Evolutionary conservation across 2,797 vertebrate species (phyloP), one percentile per base, ranked within the genome.

Genomic region (Chanos chanos): DNA sequence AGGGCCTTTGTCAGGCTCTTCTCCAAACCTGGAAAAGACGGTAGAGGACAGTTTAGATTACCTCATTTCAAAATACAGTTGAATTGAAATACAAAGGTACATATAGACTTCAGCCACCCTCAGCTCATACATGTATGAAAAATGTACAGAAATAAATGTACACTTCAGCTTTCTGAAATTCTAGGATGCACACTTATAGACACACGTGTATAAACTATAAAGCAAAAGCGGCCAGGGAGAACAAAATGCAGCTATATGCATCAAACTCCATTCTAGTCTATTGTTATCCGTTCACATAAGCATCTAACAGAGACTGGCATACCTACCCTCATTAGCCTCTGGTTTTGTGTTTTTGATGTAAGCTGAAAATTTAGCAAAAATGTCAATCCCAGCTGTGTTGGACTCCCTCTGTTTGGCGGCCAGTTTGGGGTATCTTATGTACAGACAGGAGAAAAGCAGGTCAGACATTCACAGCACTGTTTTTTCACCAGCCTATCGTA

Each of bases 361-460:
- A 2, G 93, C 90, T 2, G 93, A 94, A 82, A 94, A 94, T 79
- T 90, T 94, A 71, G 92, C 87, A 68, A 94, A 94, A 2, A 94
- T 92, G 71, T 94, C 89, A 0, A 92, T 94, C 62, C 93, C 93
- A 0, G 93, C 93, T 5, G 91, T 83, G 81, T 94, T 94, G 45
- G 93, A 93, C 54, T 92, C 92, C 13, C 89, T 84, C 64, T 94
- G 89, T 72, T 86, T 93, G 0, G 92, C 89, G 41, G 91, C 89
- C 74, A 94, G 78, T 66, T 82, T 93, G 55, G 93, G 93, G 63
- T 93, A 94, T 77, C 93, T 94, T 80, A 73, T 74, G 49, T 48
- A 65, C 56, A 63, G 66, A 64, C 56, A 55, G 61, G 72, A 66
- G 36, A 67, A 54, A 64, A 61, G 31, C 61, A 19, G 59, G 33